Base-by-base conservation (phyloP, 2,888 invertebrate species). In the Oscheius sp. region DNA sequence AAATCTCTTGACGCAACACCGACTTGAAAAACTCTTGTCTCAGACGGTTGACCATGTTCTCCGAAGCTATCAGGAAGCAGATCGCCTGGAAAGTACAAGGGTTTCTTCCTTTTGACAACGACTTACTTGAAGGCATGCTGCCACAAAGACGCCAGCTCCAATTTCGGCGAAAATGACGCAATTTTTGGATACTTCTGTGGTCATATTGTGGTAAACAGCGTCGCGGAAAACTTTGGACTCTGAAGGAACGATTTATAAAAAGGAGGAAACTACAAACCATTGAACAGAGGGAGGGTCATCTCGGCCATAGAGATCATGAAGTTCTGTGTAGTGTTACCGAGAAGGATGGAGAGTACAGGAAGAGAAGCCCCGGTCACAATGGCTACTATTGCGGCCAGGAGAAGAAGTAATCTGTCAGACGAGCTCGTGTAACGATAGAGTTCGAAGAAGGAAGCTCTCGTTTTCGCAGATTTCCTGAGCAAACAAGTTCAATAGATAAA, bases 1-100 rank as follows among this genome's bases (percentile, higher is more conserved):
- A 84, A 68, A 90, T 89, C 75, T 90, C 90, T 79, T 90, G 90
- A 4, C 88, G 79, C 21, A 90, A 78, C 33, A 90, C 84, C 11
- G 89, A 80, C 35, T 51, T 37, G 51, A 63, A 47, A 13, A 59
- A 59, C 59, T 59, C 59, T 59, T 59, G 32, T 59, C 59, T 29
- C 29, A 59, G 13, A 11, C 59, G 59, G 2, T 59, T 35, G 11
- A 59, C 35, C 59, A 59, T 59, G 32, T 35, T 59, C 13, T 59
- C 59, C 10, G 33, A 59, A 35, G 35, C 59, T 13, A 59, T 35
- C 32, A 59, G 1, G 13, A 35, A 59, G 21, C 59, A 59, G 10
- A 59, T 11, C 3, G 33, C 35, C 59, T 59, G 29, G 4, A 59
- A 33, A 11, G 9, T 9, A 57, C 29, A 21, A 50, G 9, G 13